phyloP scores from a whole-genome alignment of 2,113 vertebrate species.

The Thalassoma bifasciatum region DNA sequence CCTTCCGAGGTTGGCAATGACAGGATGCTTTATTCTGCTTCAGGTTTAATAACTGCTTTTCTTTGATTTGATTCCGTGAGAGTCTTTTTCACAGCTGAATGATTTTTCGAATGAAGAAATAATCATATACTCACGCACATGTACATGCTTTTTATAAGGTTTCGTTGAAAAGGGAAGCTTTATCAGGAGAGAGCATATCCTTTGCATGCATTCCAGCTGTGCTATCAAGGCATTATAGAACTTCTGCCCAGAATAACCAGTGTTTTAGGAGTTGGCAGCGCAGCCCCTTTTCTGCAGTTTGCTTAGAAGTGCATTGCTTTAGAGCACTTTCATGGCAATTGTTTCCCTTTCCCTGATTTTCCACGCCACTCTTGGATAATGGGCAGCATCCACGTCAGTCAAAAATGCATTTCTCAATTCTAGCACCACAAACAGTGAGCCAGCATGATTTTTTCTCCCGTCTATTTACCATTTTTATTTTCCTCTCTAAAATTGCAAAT shows the following conservation, averaged over 20 bases:
- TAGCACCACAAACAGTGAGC: background rate
- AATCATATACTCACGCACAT: background rate
- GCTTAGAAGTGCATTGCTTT: conserved; percentile 35
- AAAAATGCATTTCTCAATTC: background rate
- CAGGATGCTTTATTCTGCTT: background rate
- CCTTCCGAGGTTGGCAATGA: background rate
- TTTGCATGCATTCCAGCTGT: background rate
- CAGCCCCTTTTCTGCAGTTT: conserved; percentile 33
- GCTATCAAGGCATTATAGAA: background rate
- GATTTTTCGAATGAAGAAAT: background rate
- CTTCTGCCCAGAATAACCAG: background rate
- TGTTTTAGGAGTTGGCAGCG: conserved; percentile 35
- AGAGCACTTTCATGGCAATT: conserved; percentile 39
- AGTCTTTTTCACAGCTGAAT: background rate
- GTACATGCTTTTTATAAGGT: background rate
- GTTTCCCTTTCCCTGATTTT: conserved; percentile 23
- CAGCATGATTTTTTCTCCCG: background rate
- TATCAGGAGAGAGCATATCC: background rate
- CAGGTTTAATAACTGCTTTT: background rate
- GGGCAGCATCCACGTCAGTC: background rate
- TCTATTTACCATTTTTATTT: background rate
- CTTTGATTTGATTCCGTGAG: background rate
- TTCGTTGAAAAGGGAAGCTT: background rate
- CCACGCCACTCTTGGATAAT: conserved; percentile 1
- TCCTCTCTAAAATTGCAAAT: background rate